These are phyloP conservation scores for Alcedo quadribrachys DNA, from an alignment of 2,797 vertebrate genomes.

Conservation along the genomic window DNA sequence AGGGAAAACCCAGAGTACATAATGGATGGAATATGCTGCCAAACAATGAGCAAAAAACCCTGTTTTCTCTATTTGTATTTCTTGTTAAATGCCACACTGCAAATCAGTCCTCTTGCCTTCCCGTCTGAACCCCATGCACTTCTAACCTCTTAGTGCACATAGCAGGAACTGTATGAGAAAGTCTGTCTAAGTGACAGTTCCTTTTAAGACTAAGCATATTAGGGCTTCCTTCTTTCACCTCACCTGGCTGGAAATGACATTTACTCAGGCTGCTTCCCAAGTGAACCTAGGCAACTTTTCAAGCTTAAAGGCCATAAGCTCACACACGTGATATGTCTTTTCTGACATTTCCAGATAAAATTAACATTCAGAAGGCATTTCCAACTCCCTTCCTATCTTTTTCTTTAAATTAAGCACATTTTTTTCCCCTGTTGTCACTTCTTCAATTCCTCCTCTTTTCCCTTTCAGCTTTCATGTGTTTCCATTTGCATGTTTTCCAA, in stretches of 20 bases:
- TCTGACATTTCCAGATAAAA: not conserved
- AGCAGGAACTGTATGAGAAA: not conserved
- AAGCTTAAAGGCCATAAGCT: not conserved
- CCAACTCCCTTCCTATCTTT: not conserved
- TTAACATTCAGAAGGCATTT: not conserved
- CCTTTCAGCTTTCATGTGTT: not conserved
- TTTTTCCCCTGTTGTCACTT: rapidly evolving
- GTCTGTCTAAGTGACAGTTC: not conserved
- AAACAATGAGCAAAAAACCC: not conserved
- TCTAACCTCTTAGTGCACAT: not conserved
- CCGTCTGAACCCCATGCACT: rapidly evolving
- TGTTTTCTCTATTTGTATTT: not conserved
- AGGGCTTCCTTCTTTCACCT: not conserved
- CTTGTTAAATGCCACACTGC: not conserved
- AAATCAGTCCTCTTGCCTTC: not conserved
- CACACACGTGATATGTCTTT: not conserved
- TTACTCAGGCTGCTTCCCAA: not conserved
- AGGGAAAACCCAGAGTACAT: not conserved
- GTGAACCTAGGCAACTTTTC: not conserved
- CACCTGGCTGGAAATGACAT: not conserved
- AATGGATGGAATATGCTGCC: not conserved
- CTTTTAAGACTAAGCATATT: not conserved
- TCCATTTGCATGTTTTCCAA: rapidly evolving
- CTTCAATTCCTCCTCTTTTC: not conserved
- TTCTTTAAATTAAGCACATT: not conserved